Evolutionary conservation across 2,797 vertebrate species (phyloP).

Genomic region (Pseudomugil gertrudae): DNA sequence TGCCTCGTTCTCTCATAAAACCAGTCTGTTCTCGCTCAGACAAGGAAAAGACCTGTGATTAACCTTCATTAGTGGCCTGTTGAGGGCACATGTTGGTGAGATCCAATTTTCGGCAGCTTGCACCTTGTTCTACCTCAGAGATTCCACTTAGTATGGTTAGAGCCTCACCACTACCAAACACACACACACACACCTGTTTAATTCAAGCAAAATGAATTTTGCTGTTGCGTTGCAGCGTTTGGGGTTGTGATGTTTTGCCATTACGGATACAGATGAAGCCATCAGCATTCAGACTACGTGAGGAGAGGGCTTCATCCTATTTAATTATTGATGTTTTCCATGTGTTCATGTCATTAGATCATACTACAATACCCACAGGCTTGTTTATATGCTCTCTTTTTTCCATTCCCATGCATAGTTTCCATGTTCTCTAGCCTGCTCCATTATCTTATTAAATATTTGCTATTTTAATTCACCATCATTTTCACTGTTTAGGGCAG

Average conservation of each 20-base stretch:
- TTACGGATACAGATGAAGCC: not conserved
- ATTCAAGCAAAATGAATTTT: constrained; percentile 4
- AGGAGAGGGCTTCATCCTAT: not conserved
- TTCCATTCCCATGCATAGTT: not conserved
- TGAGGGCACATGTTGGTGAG: constrained; percentile 77
- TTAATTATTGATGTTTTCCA: not conserved
- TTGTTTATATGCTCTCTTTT: not conserved
- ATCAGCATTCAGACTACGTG: not conserved
- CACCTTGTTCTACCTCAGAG: constrained; percentile 63
- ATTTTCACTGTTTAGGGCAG: constrained; percentile 35
- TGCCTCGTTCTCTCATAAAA: constrained; percentile 65
- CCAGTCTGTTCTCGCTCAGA: constrained; percentile 75
- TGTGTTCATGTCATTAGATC: constrained; percentile 2
- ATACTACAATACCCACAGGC: not conserved
- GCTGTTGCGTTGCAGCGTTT: too few species aligned
- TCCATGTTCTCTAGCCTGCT: not conserved
- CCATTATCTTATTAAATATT: constrained; percentile 18
- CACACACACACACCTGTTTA: not conserved
- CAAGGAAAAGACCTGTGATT: constrained; percentile 69
- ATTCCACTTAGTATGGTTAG: constrained; percentile 40
- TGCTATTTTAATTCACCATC: constrained; percentile 53
- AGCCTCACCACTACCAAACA: not conserved
- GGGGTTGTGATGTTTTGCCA: not conserved
- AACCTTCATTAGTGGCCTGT: constrained; percentile 77
- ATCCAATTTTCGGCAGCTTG: constrained; percentile 61